Conservation (phyloP, 2,797 vertebrate species). For the Myotis daubentonii region DNA sequence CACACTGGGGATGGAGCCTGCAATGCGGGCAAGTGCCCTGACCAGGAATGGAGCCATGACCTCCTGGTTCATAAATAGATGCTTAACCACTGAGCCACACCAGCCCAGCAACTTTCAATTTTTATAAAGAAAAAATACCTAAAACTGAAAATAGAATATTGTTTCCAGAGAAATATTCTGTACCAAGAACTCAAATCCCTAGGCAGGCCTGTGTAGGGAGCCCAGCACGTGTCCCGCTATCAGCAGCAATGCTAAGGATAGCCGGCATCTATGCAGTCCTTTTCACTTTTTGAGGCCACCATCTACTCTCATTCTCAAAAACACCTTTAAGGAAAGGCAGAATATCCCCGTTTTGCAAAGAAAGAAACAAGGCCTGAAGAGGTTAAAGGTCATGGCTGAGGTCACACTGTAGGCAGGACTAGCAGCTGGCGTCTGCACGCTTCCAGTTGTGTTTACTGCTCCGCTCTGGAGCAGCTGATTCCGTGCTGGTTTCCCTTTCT, state of each 20-base stretch:
- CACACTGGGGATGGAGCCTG: no score
- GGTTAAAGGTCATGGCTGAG: neutral
- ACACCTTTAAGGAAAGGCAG: neutral
- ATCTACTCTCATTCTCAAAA: slow-evolving; percentile 11
- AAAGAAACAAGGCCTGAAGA: neutral
- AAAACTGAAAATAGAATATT: neutral
- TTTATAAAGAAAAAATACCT: neutral
- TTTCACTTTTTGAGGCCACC: neutral
- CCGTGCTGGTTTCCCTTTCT: neutral
- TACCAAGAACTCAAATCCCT: neutral
- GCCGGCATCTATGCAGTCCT: rapidly evolving
- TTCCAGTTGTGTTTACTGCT: neutral
- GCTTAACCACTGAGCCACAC: no score
- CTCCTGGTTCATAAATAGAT: no score
- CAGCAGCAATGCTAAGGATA: neutral
- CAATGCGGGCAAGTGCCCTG: no score
- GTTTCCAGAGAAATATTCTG: neutral
- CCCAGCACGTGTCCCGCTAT: neutral
- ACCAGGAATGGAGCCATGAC: no score
- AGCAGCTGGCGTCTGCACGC: neutral
- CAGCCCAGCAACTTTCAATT: neutral
- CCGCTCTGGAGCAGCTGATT: neutral
- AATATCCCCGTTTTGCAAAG: neutral
- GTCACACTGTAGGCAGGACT: neutral
- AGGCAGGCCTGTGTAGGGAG: neutral